A percentile compares a stretch with the other conserved stretches of the same genome.
Evolutionary conservation across 2,888 invertebrate genomes (phyloP).

Genomic region (Tenthredo scrophulariae): DNA sequence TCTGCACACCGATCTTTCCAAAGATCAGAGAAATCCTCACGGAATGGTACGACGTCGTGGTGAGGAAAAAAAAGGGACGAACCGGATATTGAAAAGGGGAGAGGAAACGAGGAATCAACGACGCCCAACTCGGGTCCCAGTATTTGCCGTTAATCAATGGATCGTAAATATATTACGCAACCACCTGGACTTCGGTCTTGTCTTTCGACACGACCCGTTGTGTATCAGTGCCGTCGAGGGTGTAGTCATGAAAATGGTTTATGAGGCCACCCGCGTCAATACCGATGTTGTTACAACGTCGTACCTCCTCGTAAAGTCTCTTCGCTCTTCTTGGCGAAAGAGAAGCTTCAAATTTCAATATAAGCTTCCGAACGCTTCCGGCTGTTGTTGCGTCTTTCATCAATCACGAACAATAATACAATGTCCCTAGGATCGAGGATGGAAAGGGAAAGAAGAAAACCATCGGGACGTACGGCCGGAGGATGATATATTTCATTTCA

Average conservation of each 20-base stretch:
- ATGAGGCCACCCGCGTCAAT: constrained; percentile 3
- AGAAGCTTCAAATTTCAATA: constrained; percentile 40
- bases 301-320: constrained; percentile 34
- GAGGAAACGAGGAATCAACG: constrained; percentile 10
- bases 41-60: neutral
- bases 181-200: constrained; percentile 16
- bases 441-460: neutral
- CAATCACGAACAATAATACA: constrained; percentile 34
- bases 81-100: constrained; percentile 2
- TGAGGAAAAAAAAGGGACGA: neutral
- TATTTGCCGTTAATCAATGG: constrained; percentile 31
- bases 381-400: constrained; percentile 30
- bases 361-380: constrained; percentile 27
- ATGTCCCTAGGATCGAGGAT: neutral
- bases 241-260: constrained; percentile 37
- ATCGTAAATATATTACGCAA: constrained; percentile 31
- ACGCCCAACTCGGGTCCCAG: neutral
- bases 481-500: constrained; percentile 1
- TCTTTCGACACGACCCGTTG: neutral
- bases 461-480: neutral
- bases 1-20: neutral
- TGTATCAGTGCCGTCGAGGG: neutral
- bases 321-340: neutral
- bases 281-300: neutral
- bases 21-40: neutral